Conservation (phyloP, 1,140 invertebrate species). For the Musca vetustissima region DNA sequence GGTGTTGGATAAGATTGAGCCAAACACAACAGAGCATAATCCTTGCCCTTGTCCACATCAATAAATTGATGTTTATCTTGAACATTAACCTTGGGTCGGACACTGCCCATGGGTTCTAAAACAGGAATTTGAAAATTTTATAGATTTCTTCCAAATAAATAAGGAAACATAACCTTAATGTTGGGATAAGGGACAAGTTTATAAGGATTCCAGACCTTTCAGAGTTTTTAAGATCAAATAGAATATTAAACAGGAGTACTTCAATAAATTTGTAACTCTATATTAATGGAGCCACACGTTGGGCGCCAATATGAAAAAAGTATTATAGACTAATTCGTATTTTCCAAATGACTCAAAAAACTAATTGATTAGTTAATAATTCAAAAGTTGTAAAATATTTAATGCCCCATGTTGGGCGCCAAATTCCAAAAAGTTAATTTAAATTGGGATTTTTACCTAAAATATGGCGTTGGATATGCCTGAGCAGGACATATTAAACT, state of each 20-base stretch:
- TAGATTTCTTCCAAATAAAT: background rate
- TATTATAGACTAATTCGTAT: no score
- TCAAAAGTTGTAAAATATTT: no score
- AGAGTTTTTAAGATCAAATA: no score
- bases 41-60: constrained; percentile 62
- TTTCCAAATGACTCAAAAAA: no score
- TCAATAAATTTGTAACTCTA: no score
- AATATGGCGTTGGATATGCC: constrained; percentile 63
- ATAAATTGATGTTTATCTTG: constrained; percentile 61
- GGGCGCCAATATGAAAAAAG: no score
- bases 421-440: no score
- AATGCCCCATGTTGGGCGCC: no score
- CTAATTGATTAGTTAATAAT: no score
- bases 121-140: background rate
- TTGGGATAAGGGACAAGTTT: background rate
- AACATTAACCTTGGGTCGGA: constrained; percentile 68
- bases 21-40: constrained; percentile 61
- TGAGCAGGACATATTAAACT: constrained; percentile 65
- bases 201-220: no score
- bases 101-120: constrained; percentile 74
- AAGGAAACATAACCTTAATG: constrained; percentile 1
- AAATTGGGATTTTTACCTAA: constrained; percentile 56
- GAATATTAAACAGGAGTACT: no score
- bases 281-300: no score
- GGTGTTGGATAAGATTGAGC: constrained; percentile 73